These are phyloP conservation scores for Archocentrus centrarchus DNA, from an alignment of 2,113 vertebrate genomes.

Conservation along the genomic window DNA sequence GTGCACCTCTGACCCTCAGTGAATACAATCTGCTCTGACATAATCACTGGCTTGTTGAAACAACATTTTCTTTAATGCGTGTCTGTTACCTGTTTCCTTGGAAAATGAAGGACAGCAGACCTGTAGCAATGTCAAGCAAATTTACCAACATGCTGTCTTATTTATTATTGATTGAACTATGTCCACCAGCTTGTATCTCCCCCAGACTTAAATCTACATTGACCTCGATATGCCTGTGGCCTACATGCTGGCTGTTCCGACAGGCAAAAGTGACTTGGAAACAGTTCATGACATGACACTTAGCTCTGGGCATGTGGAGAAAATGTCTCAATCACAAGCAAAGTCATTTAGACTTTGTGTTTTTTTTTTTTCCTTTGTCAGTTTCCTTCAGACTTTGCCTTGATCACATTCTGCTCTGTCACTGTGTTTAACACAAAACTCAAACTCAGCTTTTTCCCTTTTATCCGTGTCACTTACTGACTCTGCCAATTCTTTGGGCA, in stretches of 20 bases:
- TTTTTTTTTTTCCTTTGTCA: conserved; percentile 25
- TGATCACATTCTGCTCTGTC: conserved; percentile 18
- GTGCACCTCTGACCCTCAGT: conserved; percentile 12
- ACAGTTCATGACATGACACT: conserved; percentile 25
- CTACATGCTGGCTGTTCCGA: background rate
- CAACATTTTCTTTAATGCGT: conserved; percentile 5
- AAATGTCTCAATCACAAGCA: conserved; percentile 25
- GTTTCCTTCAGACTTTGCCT: conserved; percentile 15
- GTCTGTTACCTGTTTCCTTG: background rate
- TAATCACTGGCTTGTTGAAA: conserved; percentile 20
- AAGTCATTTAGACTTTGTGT: background rate
- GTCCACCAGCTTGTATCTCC: conserved; percentile 15
- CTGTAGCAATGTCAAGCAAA: conserved; percentile 29
- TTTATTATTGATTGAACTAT: conserved; percentile 49
- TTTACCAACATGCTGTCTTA: conserved; percentile 39
- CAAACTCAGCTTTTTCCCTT: background rate
- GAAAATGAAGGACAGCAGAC: conserved; percentile 4
- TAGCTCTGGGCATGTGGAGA: background rate
- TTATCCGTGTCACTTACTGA: conserved; percentile 11
- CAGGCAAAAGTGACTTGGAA: conserved; percentile 11
- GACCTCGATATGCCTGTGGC: conserved; percentile 15
- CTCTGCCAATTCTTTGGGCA: background rate
- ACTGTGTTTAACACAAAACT: conserved; percentile 7
- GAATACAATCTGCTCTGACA: background rate
- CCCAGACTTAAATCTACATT: conserved; percentile 26